Conservation (phyloP, 1,140 invertebrate genomes). For the Arion vulgaris region DNA sequence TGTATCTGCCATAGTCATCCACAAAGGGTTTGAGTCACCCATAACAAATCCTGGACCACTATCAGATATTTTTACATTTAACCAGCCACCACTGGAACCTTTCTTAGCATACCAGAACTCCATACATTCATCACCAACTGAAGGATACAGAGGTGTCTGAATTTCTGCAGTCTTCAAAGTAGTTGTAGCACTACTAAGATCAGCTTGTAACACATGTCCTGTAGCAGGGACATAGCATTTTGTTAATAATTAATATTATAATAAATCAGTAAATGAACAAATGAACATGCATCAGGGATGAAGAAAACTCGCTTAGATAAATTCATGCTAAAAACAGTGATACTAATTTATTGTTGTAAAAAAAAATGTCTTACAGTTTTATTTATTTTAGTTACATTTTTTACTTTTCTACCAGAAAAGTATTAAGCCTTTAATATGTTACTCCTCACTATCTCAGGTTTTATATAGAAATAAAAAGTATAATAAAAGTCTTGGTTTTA, state of each 20-base stretch:
- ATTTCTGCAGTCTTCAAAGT: background rate
- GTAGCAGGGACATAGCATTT: background rate
- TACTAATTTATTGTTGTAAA: no score
- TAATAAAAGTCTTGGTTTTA: no score
- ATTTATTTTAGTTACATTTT: no score
- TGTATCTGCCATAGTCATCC: background rate
- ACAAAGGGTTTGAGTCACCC: background rate
- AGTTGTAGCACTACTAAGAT: background rate
- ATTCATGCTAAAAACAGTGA: no score
- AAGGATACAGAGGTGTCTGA: conserved; percentile 1
- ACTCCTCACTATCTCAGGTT: no score
- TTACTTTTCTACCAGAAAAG: no score
- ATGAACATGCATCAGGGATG: no score
- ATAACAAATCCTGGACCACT: background rate
- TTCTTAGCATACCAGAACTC: conserved; percentile 13
- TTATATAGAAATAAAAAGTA: no score
- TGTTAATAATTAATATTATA: background rate
- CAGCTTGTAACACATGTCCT: background rate
- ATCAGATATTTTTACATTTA: background rate
- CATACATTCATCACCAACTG: conserved; percentile 12
- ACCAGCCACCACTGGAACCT: conserved; percentile 8
- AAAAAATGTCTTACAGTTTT: no score
- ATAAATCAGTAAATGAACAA: background rate
- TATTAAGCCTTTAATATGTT: no score
- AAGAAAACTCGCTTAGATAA: no score